Evolutionary conservation across 2,888 invertebrate genomes (phyloP), one percentile per base, ranked within the genome.

Genomic region (Autographa pulchrina): DNA sequence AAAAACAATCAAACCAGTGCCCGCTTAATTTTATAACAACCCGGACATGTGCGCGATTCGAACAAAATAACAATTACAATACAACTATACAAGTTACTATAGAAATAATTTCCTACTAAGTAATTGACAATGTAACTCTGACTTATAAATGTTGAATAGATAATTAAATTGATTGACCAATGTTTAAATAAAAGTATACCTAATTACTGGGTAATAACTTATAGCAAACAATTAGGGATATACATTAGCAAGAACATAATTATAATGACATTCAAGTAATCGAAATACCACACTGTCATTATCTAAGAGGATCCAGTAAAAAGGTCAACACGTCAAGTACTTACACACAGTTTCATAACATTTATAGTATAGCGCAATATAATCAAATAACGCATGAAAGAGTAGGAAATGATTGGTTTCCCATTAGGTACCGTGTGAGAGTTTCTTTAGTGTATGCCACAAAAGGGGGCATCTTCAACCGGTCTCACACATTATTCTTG

Each of bases 401-500:
- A 80, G 85, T 83, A 80, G 88, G 86, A 83, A 89, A 89, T 88
- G 85, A 89, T 88, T 75, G 81, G 80, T 85, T 88, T 86, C 85
- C 82, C 83, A 87, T 77, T 85, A 73, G 70, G 83, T 81, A 83
- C 80, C 83, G 84, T 85, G 85, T 84, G 84, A 84, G 86, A 86
- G 82, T 84, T 85, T 85, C 86, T 82, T 82, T 83, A 84, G 86
- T 81, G 81, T 81, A 78, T 81, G 81, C 84, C 87, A 89, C 85
- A 89, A 91, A 91, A 89, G 89, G 89, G 87, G 85, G 86, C 89
- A 90, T 92, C 90, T 90, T 88, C 86, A 90, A 91, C 92, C 91
- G 91, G 92, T 92, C 92, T 88, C 86, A 86, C 86, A 90, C 86
- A 89, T 87, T 86, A 94, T 93, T 93, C 93, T 81, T 90, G 92